Percentiles rank a stretch among this genome's conserved stretches.
These are phyloP conservation scores for Xyrauchen texanus DNA, from an alignment of 2,113 vertebrate genomes.

Conservation along the genomic window DNA sequence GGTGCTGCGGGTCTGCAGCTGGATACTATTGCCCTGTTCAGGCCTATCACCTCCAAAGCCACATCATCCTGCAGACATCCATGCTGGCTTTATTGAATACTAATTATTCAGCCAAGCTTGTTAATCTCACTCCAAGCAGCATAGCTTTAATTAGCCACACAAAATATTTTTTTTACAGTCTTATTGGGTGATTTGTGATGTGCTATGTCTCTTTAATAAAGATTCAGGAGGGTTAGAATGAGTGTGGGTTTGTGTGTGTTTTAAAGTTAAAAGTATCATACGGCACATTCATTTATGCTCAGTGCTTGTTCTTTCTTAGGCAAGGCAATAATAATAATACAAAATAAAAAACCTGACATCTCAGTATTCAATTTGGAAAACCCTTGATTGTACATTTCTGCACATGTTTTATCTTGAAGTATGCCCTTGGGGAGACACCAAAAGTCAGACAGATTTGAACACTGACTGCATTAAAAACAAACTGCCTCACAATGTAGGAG, in stretches of 20 bases:
- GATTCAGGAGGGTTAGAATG: not conserved
- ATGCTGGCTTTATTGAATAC: constrained; percentile 58
- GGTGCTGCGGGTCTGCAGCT: no score
- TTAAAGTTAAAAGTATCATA: no score
- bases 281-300: no score
- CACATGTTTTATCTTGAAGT: constrained; percentile 38
- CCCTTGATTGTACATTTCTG: constrained; percentile 1
- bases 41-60: constrained; percentile 48
- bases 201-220: constrained; percentile 50
- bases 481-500: not conserved
- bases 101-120: constrained; percentile 57
- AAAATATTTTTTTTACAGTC: constrained; percentile 10
- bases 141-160: constrained; percentile 46
- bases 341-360: no score
- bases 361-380: no score
- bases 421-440: constrained; percentile 23
- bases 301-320: no score
- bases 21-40: no score
- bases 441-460: constrained; percentile 32
- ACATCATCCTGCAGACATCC: constrained; percentile 53
- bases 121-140: constrained; percentile 53
- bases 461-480: constrained; percentile 28
- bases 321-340: no score
- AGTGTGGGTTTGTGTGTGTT: no score
- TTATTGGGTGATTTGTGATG: constrained; percentile 49